A percentile compares a stretch with the other conserved stretches of the same genome.
Evolutionary conservation across 2,888 invertebrate species (phyloP).

Genomic region (Cheilosia vulpina): DNA sequence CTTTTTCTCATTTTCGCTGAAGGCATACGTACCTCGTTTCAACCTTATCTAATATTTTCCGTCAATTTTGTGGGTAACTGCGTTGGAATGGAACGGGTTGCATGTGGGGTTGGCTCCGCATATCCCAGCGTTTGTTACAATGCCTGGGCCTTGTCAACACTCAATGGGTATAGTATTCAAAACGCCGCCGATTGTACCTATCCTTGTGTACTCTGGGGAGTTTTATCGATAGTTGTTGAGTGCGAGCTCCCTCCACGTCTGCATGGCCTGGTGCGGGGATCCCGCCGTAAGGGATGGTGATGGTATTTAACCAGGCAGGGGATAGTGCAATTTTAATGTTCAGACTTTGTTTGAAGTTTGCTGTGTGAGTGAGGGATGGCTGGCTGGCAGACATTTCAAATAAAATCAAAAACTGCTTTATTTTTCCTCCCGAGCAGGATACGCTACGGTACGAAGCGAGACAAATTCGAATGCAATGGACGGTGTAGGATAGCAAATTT

Average conservation of each 20-base stretch:
- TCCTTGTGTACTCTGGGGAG: slow-evolving; percentile 6
- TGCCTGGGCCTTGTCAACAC: slow-evolving; percentile 25
- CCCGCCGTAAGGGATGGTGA: background rate
- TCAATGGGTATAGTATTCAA: slow-evolving; percentile 5
- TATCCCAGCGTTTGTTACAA: slow-evolving; percentile 13
- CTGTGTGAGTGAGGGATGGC: slow-evolving; percentile 17
- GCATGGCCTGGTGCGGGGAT: background rate
- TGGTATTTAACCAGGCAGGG: slow-evolving; percentile 12
- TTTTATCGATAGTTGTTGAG: slow-evolving; percentile 48
- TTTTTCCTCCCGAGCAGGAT: background rate
- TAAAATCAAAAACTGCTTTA: slow-evolving; percentile 16
- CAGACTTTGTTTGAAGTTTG: slow-evolving; percentile 39
- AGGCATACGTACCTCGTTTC: background rate
- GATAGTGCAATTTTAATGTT: slow-evolving; percentile 46
- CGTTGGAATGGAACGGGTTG: slow-evolving; percentile 6
- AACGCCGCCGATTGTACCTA: background rate
- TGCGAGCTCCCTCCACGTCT: background rate
- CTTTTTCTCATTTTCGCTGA: background rate
- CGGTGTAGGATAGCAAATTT: background rate
- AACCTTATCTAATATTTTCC: slow-evolving; percentile 41
- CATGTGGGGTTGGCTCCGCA: background rate
- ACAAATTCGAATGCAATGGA: background rate
- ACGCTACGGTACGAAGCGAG: background rate
- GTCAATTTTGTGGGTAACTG: slow-evolving; percentile 35
- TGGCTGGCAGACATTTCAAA: slow-evolving; percentile 39